These are phyloP conservation scores for Ashinkailepas kermadecensis DNA, from an alignment of 2,888 invertebrate genomes.

Conservation along the genomic window DNA sequence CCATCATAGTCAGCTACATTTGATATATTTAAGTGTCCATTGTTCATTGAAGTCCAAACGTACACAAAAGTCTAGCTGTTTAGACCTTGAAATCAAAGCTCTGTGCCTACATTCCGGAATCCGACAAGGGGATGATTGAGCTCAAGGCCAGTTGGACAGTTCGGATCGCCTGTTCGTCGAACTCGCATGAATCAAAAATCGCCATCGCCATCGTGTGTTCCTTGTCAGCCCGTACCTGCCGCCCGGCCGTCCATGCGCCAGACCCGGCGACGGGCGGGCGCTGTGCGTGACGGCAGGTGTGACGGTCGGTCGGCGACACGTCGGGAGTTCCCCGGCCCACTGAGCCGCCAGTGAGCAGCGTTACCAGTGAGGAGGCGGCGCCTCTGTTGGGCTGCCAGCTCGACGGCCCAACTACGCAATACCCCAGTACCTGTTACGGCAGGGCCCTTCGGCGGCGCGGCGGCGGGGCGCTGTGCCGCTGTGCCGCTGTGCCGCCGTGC, in stretches of 20 bases:
- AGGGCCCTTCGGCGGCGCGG: background rate
- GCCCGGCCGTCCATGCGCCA: background rate
- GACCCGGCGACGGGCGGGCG: background rate
- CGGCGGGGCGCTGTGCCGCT: background rate
- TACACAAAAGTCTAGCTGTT: background rate
- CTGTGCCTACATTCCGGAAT: background rate
- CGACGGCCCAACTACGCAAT: background rate
- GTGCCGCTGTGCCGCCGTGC: no score
- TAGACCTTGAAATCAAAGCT: background rate
- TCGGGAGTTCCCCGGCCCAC: no score
- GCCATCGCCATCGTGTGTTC: background rate
- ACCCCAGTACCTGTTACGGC: slow-evolving; percentile 12
- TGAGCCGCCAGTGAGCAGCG: no score
- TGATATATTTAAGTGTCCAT: background rate
- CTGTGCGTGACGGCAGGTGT: background rate
- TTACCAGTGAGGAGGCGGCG: no score
- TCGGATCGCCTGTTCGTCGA: background rate
- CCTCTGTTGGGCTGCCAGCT: background rate
- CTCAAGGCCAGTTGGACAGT: slow-evolving; percentile 2
- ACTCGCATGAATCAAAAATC: background rate
- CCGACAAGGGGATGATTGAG: background rate
- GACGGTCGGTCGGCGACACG: no score
- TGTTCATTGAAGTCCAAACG: no score
- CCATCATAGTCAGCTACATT: no score
- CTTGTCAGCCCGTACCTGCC: background rate